Percentiles rank a stretch among this genome's conserved stretches.
Conservation (phyloP, 2,888 invertebrate genomes). For the Digitonthophagus gazella region DNA sequence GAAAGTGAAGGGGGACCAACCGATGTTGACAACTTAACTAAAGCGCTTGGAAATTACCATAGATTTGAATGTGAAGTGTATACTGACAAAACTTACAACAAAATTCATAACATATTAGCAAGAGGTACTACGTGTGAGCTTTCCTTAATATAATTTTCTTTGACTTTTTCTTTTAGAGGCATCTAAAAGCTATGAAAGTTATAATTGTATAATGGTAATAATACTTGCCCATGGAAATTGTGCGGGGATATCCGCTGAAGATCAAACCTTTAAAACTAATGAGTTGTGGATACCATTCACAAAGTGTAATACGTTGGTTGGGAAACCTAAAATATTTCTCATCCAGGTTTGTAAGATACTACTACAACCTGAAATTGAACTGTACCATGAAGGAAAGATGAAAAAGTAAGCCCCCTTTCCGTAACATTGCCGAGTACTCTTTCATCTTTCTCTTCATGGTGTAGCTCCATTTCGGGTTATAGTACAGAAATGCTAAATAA, state of each 20-base stretch:
- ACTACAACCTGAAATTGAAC: neutral
- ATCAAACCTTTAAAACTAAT: neutral
- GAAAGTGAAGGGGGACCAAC: slow-evolving; percentile 3
- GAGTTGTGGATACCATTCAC: slow-evolving; percentile 13
- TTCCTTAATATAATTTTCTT: neutral
- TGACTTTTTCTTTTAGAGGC: neutral
- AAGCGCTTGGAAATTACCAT: neutral
- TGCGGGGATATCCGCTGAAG: neutral
- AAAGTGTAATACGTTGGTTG: neutral
- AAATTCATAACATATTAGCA: neutral
- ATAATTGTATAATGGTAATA: slow-evolving; percentile 3
- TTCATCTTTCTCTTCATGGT: no score
- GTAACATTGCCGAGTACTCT: no score
- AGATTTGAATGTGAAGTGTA: neutral
- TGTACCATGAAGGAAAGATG: no score
- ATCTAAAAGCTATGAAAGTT: neutral
- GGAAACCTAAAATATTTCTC: slow-evolving; percentile 14
- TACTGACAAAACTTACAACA: neutral
- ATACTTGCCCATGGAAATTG: neutral
- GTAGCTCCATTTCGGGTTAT: no score
- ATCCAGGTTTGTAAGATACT: neutral
- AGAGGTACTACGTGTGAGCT: neutral
- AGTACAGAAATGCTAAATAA: no score
- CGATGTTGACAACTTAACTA: neutral
- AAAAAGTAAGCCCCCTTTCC: neutral